A percentile compares a stretch with the other conserved stretches of the same genome.
phyloP scores from a whole-genome alignment of 1,140 invertebrate genomes.

The Aculops lycopersici region DNA sequence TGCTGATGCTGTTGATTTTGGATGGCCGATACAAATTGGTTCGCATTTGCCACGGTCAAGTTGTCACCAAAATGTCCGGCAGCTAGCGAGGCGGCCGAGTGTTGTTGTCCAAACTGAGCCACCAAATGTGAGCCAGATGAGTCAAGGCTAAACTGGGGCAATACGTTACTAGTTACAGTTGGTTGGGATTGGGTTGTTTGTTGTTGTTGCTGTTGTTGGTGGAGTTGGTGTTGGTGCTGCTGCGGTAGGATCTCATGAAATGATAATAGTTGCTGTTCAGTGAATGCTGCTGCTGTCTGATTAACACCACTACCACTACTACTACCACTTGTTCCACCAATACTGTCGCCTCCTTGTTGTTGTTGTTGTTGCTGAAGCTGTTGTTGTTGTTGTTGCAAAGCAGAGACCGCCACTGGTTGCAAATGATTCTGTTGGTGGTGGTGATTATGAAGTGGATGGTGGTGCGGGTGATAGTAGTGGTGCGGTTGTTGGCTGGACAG shows the following conservation, averaged over 20 bases:
- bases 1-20: neutral
- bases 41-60: neutral
- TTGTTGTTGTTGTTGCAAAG: no score
- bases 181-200: neutral
- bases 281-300: conserved; percentile 1
- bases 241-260: neutral
- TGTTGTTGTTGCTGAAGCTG: neutral
- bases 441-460: no score
- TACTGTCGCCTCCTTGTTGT: neutral
- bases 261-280: neutral
- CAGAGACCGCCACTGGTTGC: no score
- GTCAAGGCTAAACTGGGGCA: neutral
- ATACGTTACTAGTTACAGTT: neutral
- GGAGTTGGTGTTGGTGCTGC: conserved; percentile 10
- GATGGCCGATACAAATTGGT: neutral
- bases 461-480: no score
- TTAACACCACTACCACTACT: neutral
- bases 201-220: conserved; percentile 7
- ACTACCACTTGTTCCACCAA: neutral
- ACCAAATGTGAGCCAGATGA: neutral
- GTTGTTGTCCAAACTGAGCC: neutral
- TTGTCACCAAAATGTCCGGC: neutral
- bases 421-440: no score
- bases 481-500: no score
- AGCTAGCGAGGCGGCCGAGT: neutral